phyloP scores from a whole-genome alignment of 2,113 vertebrate genomes.

The Otis tarda region DNA sequence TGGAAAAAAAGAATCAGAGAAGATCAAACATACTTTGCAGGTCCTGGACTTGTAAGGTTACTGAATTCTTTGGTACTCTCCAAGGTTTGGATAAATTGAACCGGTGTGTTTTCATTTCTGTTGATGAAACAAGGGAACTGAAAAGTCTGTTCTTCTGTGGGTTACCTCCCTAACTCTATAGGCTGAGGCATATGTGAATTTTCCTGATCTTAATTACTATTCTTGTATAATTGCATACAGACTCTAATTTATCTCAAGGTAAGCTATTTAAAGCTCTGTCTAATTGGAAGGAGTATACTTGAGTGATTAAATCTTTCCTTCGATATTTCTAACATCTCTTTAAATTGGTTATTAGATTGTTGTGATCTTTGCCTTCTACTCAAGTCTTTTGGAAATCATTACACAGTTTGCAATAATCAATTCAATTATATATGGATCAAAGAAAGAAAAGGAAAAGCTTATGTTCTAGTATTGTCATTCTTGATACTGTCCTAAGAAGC shows the following conservation, averaged over 20 bases:
- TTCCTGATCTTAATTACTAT: slow-evolving; percentile 64
- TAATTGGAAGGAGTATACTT: slow-evolving; percentile 63
- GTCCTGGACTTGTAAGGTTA: not conserved
- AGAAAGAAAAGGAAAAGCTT: slow-evolving; percentile 66
- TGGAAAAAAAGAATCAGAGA: not conserved
- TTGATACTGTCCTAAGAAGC: slow-evolving; percentile 76
- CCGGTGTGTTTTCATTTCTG: not conserved
- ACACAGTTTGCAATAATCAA: slow-evolving; percentile 65
- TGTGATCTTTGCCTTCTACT: slow-evolving; percentile 62
- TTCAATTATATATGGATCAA: slow-evolving; percentile 63
- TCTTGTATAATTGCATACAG: slow-evolving; percentile 53
- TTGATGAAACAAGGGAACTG: not conserved
- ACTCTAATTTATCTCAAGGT: slow-evolving; percentile 57
- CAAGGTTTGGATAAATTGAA: not conserved
- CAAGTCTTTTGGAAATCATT: slow-evolving; percentile 59
- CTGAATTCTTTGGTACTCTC: not conserved
- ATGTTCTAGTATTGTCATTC: slow-evolving; percentile 69
- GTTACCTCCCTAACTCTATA: not conserved
- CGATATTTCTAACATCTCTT: slow-evolving; percentile 66
- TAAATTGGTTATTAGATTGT: slow-evolving; percentile 56
- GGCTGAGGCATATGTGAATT: slow-evolving; percentile 35
- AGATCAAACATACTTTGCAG: not conserved
- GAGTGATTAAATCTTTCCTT: slow-evolving; percentile 61
- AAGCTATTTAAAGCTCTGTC: slow-evolving; percentile 68
- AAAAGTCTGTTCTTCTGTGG: not conserved